Conservation (phyloP, 2,113 vertebrate genomes). For the Ptyas mucosa region DNA sequence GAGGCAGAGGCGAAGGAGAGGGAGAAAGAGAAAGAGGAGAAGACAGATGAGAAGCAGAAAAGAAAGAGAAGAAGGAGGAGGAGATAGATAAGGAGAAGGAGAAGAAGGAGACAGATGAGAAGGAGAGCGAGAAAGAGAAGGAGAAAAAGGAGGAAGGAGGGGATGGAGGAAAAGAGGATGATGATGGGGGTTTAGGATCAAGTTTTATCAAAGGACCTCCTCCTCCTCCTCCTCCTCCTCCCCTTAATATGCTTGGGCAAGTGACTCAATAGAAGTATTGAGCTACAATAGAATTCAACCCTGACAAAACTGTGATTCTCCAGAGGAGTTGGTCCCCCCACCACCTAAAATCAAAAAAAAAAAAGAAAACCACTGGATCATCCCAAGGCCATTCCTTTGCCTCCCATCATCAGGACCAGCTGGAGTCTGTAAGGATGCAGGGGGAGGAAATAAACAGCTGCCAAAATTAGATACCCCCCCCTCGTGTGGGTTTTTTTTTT, state of each 20-base stretch:
- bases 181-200: not conserved
- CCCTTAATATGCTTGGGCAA: not conserved
- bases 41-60: no score
- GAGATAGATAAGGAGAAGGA: no score
- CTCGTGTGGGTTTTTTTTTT: no score
- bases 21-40: fast-evolving
- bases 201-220: not conserved
- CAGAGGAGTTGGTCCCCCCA: no score
- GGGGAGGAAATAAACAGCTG: not conserved
- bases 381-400: not conserved
- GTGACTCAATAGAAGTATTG: no score
- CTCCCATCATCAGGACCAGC: not conserved
- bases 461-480: not conserved
- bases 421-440: not conserved
- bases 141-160: not conserved
- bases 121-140: no score
- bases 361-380: not conserved
- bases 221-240: no score
- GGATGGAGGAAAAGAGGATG: not conserved
- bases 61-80: not conserved
- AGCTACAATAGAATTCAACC: not conserved
- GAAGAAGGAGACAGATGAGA: no score
- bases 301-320: not conserved
- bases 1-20: no score
- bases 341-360: not conserved